phyloP scores from a whole-genome alignment of 2,888 invertebrate genomes.

The Pristionchus japonicus region DNA sequence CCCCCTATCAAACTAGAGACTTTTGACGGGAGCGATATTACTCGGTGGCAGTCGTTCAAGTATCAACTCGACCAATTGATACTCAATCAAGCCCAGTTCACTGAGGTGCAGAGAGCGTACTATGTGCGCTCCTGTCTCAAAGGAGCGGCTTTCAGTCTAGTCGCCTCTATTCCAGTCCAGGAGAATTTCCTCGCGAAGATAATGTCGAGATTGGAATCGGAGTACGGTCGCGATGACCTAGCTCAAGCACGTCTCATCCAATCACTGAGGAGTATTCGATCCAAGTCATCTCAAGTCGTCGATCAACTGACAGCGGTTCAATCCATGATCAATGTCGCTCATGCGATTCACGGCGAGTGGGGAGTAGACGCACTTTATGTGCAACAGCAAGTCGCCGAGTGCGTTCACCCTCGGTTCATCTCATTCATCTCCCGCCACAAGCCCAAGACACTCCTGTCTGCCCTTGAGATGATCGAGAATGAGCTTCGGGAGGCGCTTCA shows the following conservation, averaged over 20 bases:
- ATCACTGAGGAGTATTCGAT: not conserved
- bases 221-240: not conserved
- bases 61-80: too few relatives aligned
- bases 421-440: not conserved
- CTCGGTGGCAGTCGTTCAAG: too few relatives aligned
- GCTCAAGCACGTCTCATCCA: not conserved
- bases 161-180: not conserved
- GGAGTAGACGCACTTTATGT: not conserved
- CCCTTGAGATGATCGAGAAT: not conserved
- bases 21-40: not conserved
- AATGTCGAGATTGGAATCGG: not conserved
- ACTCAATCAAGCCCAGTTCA: not conserved
- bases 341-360: not conserved
- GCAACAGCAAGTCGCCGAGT: not conserved
- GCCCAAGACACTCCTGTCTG: not conserved
- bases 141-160: not conserved
- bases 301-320: not conserved
- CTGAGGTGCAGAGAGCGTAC: not conserved
- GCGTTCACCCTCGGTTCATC: not conserved
- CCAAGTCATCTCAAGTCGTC: not conserved
- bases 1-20: not conserved
- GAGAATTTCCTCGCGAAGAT: not conserved
- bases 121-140: not conserved
- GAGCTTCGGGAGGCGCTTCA: not conserved
- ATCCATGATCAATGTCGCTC: not conserved